Base-by-base conservation (phyloP, 2,797 vertebrate genomes). In the Silurus aristotelis region DNA sequence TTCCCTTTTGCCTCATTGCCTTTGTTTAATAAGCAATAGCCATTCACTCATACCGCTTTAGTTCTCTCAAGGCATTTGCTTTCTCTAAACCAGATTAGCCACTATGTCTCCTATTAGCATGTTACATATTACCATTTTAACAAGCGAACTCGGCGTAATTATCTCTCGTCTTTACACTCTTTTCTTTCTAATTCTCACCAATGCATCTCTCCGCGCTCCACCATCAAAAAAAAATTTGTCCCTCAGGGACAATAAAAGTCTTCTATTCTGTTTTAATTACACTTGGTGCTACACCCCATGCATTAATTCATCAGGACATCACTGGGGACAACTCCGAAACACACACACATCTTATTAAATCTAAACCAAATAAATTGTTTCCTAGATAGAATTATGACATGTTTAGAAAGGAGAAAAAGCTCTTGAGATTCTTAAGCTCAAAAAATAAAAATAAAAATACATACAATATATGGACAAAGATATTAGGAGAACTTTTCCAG, bases 161-260 rank as follows among this genome's bases (percentile, higher is more conserved):
- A 46, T 66, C 68, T 48, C 52, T 80, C 61, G 46, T 81, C 31
- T 73, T 60, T 78, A 78, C 20, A 25, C 12, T 75, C 19, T 25
- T 38, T 83, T 71, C 58, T 68, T 70, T 66, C 31, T 78, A 58
- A 60, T 85, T 82, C 83, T 38, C 63, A 10, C 20, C 6, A n/a
- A 58, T 8, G 46, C 82, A 46, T 87, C 90, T 89, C 88, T 93
- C 85, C 66, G 84, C 89, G 90, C 90, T 78, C 81, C 80, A 89
- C 89, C 87, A 89, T 91, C 86, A 38, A 38, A 86, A 89, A 93
- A 87, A 88, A 90, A 94, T 92, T 90, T 90, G 86, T 92, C 94
- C 93, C 91, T 90, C 77, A 92, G 93, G 92, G 92, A 93, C 93
- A 91, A 94, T 95, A 94, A 93, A 95, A 92, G 91, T 93, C 93